Evolutionary conservation across 2,113 vertebrate species (phyloP).

Genomic region (Colaptes auratus): DNA sequence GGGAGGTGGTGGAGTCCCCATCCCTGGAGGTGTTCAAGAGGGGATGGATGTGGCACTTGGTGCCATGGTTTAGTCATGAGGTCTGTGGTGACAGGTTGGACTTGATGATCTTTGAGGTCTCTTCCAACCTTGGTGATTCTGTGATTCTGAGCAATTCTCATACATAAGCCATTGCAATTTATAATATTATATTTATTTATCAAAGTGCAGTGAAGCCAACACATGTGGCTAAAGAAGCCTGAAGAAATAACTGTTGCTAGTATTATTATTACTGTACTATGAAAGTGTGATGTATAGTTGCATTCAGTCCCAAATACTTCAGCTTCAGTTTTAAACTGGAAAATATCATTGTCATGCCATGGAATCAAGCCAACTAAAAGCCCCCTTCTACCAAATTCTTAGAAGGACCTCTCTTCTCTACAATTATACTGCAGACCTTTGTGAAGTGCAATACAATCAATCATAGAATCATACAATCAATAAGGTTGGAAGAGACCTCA

Average conservation of each 20-base stretch:
- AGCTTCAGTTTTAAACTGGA: background rate
- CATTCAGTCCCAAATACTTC: background rate
- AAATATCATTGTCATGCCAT: background rate
- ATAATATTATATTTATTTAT: background rate
- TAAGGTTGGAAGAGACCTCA: no score
- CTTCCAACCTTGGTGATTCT: no score
- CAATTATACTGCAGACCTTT: background rate
- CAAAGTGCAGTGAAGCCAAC: slow-evolving; percentile 1
- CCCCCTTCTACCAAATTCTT: background rate
- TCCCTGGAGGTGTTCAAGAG: no score
- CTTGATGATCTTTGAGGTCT: no score
- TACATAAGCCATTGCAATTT: background rate
- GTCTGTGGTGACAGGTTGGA: no score
- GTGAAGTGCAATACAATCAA: background rate
- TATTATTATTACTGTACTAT: background rate
- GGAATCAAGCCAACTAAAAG: background rate
- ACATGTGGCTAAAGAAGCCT: background rate
- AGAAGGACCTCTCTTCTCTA: background rate
- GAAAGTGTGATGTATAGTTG: background rate
- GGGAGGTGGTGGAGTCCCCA: no score
- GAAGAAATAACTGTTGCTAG: background rate
- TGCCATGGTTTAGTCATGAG: no score
- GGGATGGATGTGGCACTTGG: no score
- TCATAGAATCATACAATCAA: no score
- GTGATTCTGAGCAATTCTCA: no score